These are phyloP conservation scores for Parotocinclus haroldoi DNA, from an alignment of 2,797 vertebrate species.

Conservation along the genomic window DNA sequence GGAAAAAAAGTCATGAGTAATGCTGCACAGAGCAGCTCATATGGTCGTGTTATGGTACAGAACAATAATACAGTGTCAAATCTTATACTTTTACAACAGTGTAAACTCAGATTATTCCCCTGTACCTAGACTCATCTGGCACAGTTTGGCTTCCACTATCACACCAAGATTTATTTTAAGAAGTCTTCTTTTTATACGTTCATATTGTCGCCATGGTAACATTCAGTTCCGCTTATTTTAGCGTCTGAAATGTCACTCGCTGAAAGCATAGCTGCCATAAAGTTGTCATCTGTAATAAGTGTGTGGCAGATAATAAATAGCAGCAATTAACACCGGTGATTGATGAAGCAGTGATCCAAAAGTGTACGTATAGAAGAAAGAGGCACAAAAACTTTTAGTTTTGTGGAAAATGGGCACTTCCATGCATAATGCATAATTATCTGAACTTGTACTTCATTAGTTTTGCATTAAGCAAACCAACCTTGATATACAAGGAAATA, in stretches of 20 bases:
- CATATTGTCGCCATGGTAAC: conserved; percentile 8
- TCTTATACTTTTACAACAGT: conserved; percentile 9
- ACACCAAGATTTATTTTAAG: background rate
- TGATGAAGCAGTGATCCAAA: background rate
- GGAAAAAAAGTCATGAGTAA: conserved; percentile 26
- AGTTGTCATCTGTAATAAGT: conserved; percentile 12
- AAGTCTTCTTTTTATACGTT: background rate
- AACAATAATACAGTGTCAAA: background rate
- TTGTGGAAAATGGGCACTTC: background rate
- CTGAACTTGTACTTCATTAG: background rate
- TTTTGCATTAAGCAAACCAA: background rate
- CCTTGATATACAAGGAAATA: too few relatives aligned
- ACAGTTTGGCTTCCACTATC: background rate
- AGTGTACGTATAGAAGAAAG: background rate
- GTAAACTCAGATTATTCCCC: background rate
- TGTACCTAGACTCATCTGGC: background rate
- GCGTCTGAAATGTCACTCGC: conserved; percentile 15
- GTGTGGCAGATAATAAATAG: conserved; percentile 4
- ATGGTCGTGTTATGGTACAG: conserved; percentile 17
- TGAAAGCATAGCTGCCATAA: background rate
- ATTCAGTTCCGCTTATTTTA: background rate
- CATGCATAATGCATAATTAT: background rate
- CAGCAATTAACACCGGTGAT: background rate
- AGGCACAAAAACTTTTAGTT: background rate
- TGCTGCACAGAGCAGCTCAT: conserved; percentile 29